Percentiles rank a stretch among this genome's conserved stretches.
Evolutionary conservation across 2,797 vertebrate species (phyloP).

Genomic region (Odontamblyopus rebecca): DNA sequence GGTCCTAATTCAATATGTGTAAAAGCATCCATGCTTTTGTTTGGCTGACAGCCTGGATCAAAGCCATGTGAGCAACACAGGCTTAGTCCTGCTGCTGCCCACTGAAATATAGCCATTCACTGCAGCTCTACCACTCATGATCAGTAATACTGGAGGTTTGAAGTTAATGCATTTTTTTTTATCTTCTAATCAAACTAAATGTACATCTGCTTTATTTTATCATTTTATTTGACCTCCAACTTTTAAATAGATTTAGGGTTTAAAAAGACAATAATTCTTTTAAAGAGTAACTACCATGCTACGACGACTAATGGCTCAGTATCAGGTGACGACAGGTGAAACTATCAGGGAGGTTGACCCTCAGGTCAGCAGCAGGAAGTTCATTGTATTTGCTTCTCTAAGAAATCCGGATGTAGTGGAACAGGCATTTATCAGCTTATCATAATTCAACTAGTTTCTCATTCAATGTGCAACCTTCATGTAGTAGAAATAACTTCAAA

Average conservation of each 20-base stretch:
- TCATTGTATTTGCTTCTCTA: slow-evolving; percentile 22
- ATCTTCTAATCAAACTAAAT: not conserved
- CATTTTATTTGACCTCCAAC: not conserved
- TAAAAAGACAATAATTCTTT: not conserved
- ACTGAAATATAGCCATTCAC: slow-evolving; percentile 36
- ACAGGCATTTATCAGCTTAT: not conserved
- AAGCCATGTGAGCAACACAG: slow-evolving; percentile 49
- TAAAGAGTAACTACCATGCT: slow-evolving; percentile 15
- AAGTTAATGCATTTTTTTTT: not conserved
- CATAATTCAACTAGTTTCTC: not conserved
- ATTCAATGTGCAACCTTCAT: not conserved
- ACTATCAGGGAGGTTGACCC: slow-evolving; percentile 41
- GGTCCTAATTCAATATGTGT: slow-evolving; percentile 63
- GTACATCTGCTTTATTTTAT: not conserved
- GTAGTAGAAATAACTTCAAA: not conserved
- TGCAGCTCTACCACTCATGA: slow-evolving; percentile 15
- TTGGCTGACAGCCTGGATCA: slow-evolving; percentile 57
- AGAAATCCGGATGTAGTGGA: slow-evolving; percentile 35
- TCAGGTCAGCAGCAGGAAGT: slow-evolving; percentile 30
- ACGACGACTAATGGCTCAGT: slow-evolving; percentile 18
- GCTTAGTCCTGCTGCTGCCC: slow-evolving; percentile 39
- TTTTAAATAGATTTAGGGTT: not conserved
- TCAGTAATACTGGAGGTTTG: not conserved
- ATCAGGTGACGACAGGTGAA: slow-evolving; percentile 39
- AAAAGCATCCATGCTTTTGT: slow-evolving; percentile 60